phyloP scores from a whole-genome alignment of 2,113 vertebrate species.

The Microcebus murinus region DNA sequence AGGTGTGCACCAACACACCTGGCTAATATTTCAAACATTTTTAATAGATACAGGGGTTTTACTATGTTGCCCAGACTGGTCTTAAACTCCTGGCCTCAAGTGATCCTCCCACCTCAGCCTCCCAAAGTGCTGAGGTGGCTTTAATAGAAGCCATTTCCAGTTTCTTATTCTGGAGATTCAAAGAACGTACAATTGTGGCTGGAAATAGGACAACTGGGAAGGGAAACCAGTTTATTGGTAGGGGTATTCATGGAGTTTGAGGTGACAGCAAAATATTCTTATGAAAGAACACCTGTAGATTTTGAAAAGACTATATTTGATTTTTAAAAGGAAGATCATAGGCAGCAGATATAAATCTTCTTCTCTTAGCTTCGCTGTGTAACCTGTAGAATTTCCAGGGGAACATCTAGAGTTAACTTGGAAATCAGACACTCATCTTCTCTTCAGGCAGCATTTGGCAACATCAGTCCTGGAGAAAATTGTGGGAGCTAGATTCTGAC shows the following conservation, averaged over 20 bases:
- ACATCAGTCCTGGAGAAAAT: constrained; percentile 49
- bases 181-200: background rate
- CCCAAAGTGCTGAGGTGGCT: background rate
- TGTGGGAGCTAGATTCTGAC: constrained; percentile 29
- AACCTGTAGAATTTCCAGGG: constrained; percentile 50
- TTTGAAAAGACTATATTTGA: constrained; percentile 23
- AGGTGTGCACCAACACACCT: too few relatives aligned
- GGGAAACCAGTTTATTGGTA: background rate
- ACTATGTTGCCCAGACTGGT: too few relatives aligned
- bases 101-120: too few relatives aligned
- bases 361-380: constrained; percentile 23
- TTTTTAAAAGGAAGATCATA: constrained; percentile 51
- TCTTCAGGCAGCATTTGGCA: background rate
- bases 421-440: constrained; percentile 40
- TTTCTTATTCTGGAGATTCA: constrained; percentile 44
- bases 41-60: too few relatives aligned
- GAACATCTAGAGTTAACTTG: background rate
- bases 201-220: background rate
- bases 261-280: background rate
- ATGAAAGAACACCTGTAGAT: background rate
- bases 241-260: background rate
- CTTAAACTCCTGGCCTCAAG: too few relatives aligned
- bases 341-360: constrained; percentile 43
- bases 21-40: too few relatives aligned
- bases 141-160: background rate